A percentile compares a stretch with the other conserved stretches of the same genome.
Conservation (phyloP, 2,888 invertebrate species). For the Erannis defoliaria region DNA sequence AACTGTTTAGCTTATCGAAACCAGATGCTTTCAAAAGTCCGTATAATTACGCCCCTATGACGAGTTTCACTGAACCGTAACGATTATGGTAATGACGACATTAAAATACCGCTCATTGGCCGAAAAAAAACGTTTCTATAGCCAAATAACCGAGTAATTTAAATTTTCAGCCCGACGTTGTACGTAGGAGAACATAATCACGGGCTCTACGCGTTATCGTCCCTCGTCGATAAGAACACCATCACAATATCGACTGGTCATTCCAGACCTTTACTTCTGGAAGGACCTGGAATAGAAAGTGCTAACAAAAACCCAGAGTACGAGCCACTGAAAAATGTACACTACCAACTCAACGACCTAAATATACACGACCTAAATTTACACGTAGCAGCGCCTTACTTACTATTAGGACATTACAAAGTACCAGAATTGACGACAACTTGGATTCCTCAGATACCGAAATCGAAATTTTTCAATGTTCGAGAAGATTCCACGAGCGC, state of each 20-base stretch:
- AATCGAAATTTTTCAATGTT: slow-evolving; percentile 64
- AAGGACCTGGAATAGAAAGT: slow-evolving; percentile 87
- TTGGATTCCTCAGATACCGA: slow-evolving; percentile 77
- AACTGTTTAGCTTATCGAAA: slow-evolving; percentile 1
- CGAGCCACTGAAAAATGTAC: slow-evolving; percentile 82
- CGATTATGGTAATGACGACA: slow-evolving; percentile 26
- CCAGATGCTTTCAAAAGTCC: slow-evolving; percentile 16
- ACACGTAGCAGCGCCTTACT: slow-evolving; percentile 76
- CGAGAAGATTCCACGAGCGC: slow-evolving; percentile 60
- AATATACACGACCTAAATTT: slow-evolving; percentile 77
- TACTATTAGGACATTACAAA: slow-evolving; percentile 90
- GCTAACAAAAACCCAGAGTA: slow-evolving; percentile 62
- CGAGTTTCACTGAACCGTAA: slow-evolving; percentile 28
- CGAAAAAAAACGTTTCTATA: slow-evolving; percentile 8
- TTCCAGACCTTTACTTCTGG: slow-evolving; percentile 89
- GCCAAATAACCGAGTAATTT: slow-evolving; percentile 20
- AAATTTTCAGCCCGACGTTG: slow-evolving; percentile 91
- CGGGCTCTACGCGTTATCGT: slow-evolving; percentile 97
- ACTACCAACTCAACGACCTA: slow-evolving; percentile 76
- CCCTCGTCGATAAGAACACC: slow-evolving; percentile 96
- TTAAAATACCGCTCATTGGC: slow-evolving; percentile 12
- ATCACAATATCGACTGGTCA: slow-evolving; percentile 92
- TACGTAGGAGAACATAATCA: slow-evolving; percentile 95
- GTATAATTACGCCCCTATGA: slow-evolving; percentile 29
- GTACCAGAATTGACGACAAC: slow-evolving; percentile 87